Percentiles rank a stretch among this genome's conserved stretches.
Evolutionary conservation across 2,113 vertebrate genomes (phyloP).

Genomic region (Columbina picui): DNA sequence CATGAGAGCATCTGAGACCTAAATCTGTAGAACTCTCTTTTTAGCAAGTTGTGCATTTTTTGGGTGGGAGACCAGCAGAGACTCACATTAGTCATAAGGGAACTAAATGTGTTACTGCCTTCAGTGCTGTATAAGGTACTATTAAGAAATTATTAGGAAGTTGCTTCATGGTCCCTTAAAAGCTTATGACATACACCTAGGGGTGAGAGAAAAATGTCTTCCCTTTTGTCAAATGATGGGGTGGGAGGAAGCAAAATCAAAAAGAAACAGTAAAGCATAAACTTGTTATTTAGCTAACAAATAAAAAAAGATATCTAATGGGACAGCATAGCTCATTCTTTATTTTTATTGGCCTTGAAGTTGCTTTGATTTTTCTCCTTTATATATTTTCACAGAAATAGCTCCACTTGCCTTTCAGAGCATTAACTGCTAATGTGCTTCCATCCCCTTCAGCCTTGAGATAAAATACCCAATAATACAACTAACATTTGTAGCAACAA

Average conservation of each 20-base stretch:
- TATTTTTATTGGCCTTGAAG: constrained; percentile 1
- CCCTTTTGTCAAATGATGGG: background rate
- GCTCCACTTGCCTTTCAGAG: background rate
- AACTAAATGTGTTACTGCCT: background rate
- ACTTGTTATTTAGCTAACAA: background rate
- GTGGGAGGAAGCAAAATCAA: background rate
- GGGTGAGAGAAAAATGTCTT: background rate
- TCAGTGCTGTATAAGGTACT: background rate
- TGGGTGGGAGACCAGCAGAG: background rate
- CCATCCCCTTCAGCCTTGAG: background rate
- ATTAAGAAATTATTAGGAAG: background rate
- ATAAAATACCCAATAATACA: background rate
- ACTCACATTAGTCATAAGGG: background rate
- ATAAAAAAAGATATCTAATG: background rate
- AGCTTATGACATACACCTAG: rapidly evolving
- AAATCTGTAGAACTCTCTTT: background rate
- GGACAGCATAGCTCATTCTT: background rate
- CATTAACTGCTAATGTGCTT: background rate
- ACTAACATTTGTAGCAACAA: background rate
- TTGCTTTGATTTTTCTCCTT: background rate
- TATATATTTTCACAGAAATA: constrained; percentile 15
- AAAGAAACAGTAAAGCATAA: constrained; percentile 7
- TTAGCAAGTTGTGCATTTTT: background rate
- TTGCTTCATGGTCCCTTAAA: background rate
- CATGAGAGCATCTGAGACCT: background rate